A percentile compares a stretch with the other conserved stretches of the same genome.
phyloP scores from a whole-genome alignment of 2,888 invertebrate genomes.

The Tinea semifulvella region DNA sequence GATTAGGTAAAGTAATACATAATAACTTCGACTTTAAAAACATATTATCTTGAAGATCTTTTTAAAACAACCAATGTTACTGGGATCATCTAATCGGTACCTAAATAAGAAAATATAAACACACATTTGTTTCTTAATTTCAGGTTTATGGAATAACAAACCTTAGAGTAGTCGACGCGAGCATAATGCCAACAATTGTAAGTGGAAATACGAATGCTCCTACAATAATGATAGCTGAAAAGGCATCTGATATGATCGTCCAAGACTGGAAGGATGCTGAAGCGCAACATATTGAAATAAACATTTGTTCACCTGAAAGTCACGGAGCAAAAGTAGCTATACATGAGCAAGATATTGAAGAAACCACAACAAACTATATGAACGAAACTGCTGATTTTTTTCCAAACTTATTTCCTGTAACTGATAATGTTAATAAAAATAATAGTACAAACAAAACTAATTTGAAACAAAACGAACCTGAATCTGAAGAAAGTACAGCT shows the following conservation, averaged over 20 bases:
- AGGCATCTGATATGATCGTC: constrained; percentile 83
- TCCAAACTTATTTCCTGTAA: constrained; percentile 24
- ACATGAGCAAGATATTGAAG: constrained; percentile 22
- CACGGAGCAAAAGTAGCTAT: constrained; percentile 17
- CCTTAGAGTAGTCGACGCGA: constrained; percentile 82
- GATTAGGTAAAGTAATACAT: no score
- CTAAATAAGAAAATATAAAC: neutral
- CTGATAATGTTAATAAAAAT: constrained; percentile 7
- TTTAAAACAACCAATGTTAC: no score
- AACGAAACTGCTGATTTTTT: constrained; percentile 42
- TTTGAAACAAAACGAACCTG: constrained; percentile 4
- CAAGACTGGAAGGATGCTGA: constrained; percentile 67
- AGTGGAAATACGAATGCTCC: constrained; percentile 87
- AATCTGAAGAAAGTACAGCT: constrained; percentile 15
- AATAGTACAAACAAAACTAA: constrained; percentile 4
- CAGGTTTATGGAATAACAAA: constrained; percentile 72
- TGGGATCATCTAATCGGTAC: no score
- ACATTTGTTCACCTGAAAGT: neutral
- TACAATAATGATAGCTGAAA: constrained; percentile 85
- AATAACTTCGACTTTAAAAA: no score
- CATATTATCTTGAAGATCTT: no score
- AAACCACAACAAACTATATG: constrained; percentile 29
- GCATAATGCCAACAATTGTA: constrained; percentile 82
- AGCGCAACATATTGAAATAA: constrained; percentile 15
- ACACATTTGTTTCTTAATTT: neutral